These are phyloP conservation scores for Orchestia grillus DNA, from an alignment of 1,140 invertebrate genomes.

Conservation along the genomic window DNA sequence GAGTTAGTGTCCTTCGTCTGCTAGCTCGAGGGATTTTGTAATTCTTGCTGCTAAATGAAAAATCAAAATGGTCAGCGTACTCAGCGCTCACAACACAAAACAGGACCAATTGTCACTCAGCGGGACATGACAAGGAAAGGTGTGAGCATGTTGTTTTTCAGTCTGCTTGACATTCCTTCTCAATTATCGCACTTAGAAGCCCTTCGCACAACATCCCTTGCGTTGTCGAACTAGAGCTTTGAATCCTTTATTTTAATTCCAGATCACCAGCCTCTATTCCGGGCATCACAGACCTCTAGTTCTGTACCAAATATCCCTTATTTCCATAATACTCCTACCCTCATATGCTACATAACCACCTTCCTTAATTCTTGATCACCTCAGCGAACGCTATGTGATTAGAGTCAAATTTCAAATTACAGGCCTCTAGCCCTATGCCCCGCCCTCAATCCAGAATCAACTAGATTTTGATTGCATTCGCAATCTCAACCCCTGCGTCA, in stretches of 20 bases:
- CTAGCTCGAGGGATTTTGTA: too few relatives aligned
- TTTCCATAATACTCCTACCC: not conserved
- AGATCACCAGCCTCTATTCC: not conserved
- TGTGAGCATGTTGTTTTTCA: not conserved
- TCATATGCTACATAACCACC: not conserved
- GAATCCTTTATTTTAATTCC: not conserved
- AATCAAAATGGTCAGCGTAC: not conserved
- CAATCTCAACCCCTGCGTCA: not conserved
- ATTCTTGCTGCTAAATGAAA: too few relatives aligned
- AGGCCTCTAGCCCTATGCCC: not conserved
- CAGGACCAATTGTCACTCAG: not conserved
- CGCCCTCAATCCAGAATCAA: not conserved
- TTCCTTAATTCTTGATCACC: not conserved
- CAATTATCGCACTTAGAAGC: too few relatives aligned
- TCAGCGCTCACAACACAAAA: not conserved
- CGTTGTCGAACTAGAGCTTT: not conserved
- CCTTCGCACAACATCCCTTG: not conserved
- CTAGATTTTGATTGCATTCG: not conserved
- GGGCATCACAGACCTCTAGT: not conserved
- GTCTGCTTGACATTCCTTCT: not conserved
- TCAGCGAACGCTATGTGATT: not conserved
- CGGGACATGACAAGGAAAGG: not conserved
- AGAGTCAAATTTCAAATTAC: not conserved
- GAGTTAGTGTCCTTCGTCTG: too few relatives aligned
- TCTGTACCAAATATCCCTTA: too few relatives aligned